Percentiles rank a stretch among this genome's conserved stretches.
Conservation (phyloP, 2,797 vertebrate species). For the Halcyon badia region DNA sequence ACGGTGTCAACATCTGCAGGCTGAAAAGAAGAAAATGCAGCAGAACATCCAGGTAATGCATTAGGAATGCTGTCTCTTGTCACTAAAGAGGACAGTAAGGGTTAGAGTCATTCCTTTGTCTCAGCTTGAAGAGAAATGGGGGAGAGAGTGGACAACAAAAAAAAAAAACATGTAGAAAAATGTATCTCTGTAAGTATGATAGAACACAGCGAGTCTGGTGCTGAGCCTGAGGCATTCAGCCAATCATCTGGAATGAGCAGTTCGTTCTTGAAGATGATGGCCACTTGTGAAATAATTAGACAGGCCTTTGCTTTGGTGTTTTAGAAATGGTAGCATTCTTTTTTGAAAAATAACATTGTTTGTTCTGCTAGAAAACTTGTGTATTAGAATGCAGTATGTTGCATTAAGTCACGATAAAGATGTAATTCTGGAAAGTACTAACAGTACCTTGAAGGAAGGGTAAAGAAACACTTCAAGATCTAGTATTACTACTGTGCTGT, state of each 20-base stretch:
- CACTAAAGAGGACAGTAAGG: background rate
- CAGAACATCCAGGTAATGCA: constrained; percentile 91
- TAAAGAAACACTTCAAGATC: background rate
- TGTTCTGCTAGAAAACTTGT: background rate
- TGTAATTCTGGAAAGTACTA: background rate
- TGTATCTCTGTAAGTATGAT: background rate
- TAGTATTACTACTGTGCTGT: background rate
- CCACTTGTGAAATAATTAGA: background rate
- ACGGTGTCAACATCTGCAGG: constrained; percentile 87
- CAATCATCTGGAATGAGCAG: background rate
- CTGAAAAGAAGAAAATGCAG: constrained; percentile 97
- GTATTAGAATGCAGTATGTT: background rate
- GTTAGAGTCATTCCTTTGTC: background rate
- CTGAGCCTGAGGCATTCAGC: background rate
- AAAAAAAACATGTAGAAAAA: background rate
- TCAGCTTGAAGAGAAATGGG: background rate
- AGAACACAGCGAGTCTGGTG: background rate
- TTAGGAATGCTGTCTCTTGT: background rate
- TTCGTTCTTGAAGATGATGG: background rate
- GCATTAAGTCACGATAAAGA: background rate
- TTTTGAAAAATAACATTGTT: background rate
- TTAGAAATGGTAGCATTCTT: background rate
- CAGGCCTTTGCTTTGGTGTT: background rate
- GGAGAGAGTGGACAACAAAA: background rate
- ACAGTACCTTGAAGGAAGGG: background rate